These are phyloP conservation scores for Drosophila cognata DNA, from an alignment of 2,888 invertebrate genomes.

Conservation along the genomic window DNA sequence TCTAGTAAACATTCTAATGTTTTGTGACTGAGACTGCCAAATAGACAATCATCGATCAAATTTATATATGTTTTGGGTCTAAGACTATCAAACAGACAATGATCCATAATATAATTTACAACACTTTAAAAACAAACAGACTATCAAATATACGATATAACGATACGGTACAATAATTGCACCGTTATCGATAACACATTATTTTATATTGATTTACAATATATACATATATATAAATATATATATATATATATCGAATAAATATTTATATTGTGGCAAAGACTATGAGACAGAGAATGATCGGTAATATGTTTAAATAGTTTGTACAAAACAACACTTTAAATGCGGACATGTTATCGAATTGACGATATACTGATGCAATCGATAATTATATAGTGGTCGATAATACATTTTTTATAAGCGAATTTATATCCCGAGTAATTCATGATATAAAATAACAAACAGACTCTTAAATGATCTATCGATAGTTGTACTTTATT, in stretches of 20 bases:
- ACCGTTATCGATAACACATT: not conserved
- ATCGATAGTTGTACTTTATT: not conserved
- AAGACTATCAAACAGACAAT: not conserved
- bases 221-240: no score
- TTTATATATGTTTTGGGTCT: not conserved
- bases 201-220: not conserved
- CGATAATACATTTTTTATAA: not conserved
- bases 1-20: not conserved
- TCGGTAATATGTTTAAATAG: not conserved
- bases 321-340: not conserved
- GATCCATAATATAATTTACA: not conserved
- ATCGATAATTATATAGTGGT: not conserved
- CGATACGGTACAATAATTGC: not conserved
- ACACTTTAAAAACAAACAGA: not conserved
- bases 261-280: not conserved
- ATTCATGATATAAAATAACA: not conserved
- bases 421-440: not conserved
- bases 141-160: not conserved
- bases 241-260: not conserved
- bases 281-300: not conserved
- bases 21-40: not conserved
- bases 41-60: slow-evolving; percentile 1
- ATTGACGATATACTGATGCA: not conserved
- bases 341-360: not conserved
- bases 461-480: not conserved